Conservation (phyloP, 2,113 vertebrate species). For the Pantherophis guttatus region DNA sequence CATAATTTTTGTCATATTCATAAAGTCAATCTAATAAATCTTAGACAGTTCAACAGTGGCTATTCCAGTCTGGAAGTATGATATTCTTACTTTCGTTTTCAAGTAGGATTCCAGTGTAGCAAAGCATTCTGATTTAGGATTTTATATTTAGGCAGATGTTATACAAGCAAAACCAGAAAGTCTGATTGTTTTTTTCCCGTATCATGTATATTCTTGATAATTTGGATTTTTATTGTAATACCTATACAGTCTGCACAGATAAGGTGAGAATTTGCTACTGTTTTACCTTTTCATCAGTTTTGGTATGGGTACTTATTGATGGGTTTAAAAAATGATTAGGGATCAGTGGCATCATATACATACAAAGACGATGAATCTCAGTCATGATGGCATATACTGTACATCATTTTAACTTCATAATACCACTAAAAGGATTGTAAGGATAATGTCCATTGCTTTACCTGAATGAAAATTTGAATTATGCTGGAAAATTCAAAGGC, state of each 20-base stretch:
- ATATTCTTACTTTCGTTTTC: slow-evolving; percentile 12
- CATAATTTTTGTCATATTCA: slow-evolving; percentile 56
- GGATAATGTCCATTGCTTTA: neutral
- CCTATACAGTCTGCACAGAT: neutral
- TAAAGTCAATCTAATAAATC: slow-evolving; percentile 47
- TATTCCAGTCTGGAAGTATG: slow-evolving; percentile 42
- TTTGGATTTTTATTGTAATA: neutral
- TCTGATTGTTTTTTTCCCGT: neutral
- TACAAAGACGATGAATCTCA: neutral
- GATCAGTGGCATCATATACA: neutral
- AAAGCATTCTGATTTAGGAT: neutral
- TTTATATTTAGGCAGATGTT: neutral
- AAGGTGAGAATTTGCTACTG: neutral
- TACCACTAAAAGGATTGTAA: neutral
- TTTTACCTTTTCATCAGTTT: neutral
- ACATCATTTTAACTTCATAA: neutral
- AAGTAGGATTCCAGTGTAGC: neutral
- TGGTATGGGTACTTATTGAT: neutral
- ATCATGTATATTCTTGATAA: neutral
- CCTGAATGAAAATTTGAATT: neutral
- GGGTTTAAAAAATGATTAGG: neutral
- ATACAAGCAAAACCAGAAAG: neutral
- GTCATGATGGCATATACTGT: neutral
- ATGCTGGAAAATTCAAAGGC: neutral
- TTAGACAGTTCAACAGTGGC: slow-evolving; percentile 26